Percentiles rank a stretch among this genome's conserved stretches.
Evolutionary conservation across 2,113 vertebrate species (phyloP).

Genomic region (Cromileptes altivelis): DNA sequence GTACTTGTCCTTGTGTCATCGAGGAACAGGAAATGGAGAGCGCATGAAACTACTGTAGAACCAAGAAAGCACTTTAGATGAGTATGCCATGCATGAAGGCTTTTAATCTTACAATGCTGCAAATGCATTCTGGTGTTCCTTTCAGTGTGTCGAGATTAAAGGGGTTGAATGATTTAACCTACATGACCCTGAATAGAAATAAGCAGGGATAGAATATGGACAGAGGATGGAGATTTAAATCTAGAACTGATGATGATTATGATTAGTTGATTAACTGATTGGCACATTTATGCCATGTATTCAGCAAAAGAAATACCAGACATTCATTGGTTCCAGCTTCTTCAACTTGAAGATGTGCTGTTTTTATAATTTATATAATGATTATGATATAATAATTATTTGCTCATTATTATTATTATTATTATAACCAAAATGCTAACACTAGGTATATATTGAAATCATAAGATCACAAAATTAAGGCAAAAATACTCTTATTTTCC

Average conservation of each 20-base stretch:
- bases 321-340: background rate
- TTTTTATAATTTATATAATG: too few species aligned
- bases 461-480: too few species aligned
- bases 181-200: background rate
- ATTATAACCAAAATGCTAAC: too few species aligned
- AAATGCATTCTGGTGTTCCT: background rate
- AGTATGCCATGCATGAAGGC: background rate
- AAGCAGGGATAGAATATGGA: background rate
- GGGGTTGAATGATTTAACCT: background rate
- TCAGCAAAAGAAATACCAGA: background rate
- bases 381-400: background rate
- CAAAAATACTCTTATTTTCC: too few species aligned
- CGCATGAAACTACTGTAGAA: background rate
- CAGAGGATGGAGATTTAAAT: background rate
- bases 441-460: too few species aligned
- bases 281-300: background rate
- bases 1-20: background rate
- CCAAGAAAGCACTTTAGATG: background rate
- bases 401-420: too few species aligned
- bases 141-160: background rate
- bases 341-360: background rate
- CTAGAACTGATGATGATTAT: background rate
- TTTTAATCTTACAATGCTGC: background rate
- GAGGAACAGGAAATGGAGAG: too few species aligned
- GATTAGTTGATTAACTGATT: background rate